Base-by-base conservation (phyloP, 2,113 vertebrate species). In the Uria lomvia region DNA sequence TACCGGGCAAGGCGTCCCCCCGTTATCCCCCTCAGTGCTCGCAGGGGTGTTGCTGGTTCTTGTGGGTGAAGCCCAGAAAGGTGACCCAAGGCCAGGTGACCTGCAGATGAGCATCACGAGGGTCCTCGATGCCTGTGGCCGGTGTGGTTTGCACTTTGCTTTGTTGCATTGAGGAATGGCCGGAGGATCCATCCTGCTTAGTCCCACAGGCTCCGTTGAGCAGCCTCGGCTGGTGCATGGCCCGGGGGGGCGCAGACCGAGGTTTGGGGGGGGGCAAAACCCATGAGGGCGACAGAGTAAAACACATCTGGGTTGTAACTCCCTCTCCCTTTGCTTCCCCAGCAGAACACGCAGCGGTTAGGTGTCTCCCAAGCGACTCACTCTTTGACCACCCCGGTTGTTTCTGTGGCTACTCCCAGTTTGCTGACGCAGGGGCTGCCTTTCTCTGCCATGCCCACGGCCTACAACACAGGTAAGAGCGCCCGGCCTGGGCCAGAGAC, bases 341-440 rank as follows among this genome's bases (percentile, higher is more conserved):
- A 98, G 98, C 99, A 99, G 98, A 99, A 99, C 95, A 98, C 98
- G 55, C 99, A 99, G 98, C 97, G 99, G 97, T 97, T 99, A 84
- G 98, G 98, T 15, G 99, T 98, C 92, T 98, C 99, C 80, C 99
- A 99, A 88, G 98, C 98, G 4, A 96, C 97, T 53, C 98, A 98
- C 91, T 97, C 98, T 3, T 90, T 98, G 59, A 98, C 98, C 92
- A 98, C 98, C 1, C 98, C 98, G 0, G 98, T 98, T 21, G 98
- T 98, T 56, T 98, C 98, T 2, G 98, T 98, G 97, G 98, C 98
- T 6, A 98, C 98, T 20, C 98, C 98, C 1, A 98, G 98, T 80
- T 94, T 98, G 95, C 98, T 98, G 97, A 98, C 98, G 4, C 98
- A 98, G 95, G 98, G 98, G 27, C 96, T 98, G 96, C 98, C 98